phyloP scores from a whole-genome alignment of 2,888 invertebrate genomes.

The Thelaira solivaga region DNA sequence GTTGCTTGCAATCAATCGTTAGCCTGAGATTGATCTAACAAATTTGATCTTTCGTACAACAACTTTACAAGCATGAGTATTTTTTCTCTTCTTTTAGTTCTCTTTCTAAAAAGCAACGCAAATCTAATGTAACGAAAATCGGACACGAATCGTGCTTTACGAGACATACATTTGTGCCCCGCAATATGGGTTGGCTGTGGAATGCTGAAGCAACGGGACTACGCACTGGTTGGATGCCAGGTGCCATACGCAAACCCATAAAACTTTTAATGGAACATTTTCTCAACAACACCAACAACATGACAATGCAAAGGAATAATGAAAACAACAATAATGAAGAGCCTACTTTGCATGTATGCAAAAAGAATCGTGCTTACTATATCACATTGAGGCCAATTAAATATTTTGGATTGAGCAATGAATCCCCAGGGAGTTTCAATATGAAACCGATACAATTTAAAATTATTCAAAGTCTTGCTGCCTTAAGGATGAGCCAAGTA shows the following conservation, averaged over 20 bases:
- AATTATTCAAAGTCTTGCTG: constrained; percentile 80
- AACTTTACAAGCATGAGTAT: not conserved
- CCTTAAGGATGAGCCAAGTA: constrained; percentile 78
- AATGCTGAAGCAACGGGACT: constrained; percentile 70
- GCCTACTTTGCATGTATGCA: constrained; percentile 82
- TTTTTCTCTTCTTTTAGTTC: constrained; percentile 53
- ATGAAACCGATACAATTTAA: constrained; percentile 84
- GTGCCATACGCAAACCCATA: constrained; percentile 74
- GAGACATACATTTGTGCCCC: constrained; percentile 79
- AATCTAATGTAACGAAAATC: constrained; percentile 76
- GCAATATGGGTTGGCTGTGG: constrained; percentile 85
- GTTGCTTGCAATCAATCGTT: no score
- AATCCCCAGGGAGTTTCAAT: constrained; percentile 82
- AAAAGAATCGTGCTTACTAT: constrained; percentile 82
- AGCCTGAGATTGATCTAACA: no score
- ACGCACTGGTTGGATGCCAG: constrained; percentile 74
- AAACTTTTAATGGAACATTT: constrained; percentile 74
- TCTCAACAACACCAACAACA: constrained; percentile 64
- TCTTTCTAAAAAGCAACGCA: constrained; percentile 55
- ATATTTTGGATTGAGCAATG: constrained; percentile 79
- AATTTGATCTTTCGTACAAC: no score
- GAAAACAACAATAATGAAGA: constrained; percentile 73
- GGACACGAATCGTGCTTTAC: constrained; percentile 80
- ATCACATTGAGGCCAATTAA: constrained; percentile 84
- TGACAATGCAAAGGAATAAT: no score